phyloP scores from a whole-genome alignment of 1,140 invertebrate genomes.

The Scylla paramamosain region DNA sequence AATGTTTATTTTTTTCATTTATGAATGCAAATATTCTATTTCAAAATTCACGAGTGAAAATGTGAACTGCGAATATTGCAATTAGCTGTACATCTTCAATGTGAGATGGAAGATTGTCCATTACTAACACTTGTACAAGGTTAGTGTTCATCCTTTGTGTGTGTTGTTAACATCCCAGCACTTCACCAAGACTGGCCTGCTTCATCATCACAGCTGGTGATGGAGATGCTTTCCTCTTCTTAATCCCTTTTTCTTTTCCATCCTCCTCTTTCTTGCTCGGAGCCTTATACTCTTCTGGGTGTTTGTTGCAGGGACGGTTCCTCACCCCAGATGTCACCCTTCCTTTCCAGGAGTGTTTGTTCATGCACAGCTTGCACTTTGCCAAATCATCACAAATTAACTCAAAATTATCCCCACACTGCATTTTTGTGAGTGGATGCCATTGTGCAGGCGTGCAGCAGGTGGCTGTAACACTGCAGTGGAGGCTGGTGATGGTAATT shows the following conservation, averaged over 20 bases:
- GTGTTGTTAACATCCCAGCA: background rate
- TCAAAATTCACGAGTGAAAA: too few species aligned
- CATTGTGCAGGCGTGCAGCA: background rate
- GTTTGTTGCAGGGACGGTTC: constrained; percentile 36
- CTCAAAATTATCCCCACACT: constrained; percentile 44
- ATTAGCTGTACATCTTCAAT: background rate
- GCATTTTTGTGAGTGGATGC: constrained; percentile 34
- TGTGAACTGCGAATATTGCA: too few species aligned
- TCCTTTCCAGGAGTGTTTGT: constrained; percentile 43
- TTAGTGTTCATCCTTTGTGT: constrained; percentile 34
- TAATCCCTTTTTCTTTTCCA: constrained; percentile 38
- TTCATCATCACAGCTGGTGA: constrained; percentile 28
- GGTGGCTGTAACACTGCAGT: background rate
- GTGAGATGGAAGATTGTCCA: constrained; percentile 39
- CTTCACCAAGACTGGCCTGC: background rate
- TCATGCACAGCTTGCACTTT: constrained; percentile 30
- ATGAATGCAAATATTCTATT: too few species aligned
- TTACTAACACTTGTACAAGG: constrained; percentile 30
- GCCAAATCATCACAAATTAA: constrained; percentile 37
- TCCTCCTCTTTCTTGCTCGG: constrained; percentile 36
- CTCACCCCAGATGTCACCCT: constrained; percentile 39
- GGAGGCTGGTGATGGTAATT: background rate
- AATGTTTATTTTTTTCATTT: too few species aligned
- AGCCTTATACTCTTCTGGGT: constrained; percentile 55
- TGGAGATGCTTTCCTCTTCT: constrained; percentile 28